phyloP scores from a whole-genome alignment of 2,888 invertebrate species.

The Oscheius myriophilus region DNA sequence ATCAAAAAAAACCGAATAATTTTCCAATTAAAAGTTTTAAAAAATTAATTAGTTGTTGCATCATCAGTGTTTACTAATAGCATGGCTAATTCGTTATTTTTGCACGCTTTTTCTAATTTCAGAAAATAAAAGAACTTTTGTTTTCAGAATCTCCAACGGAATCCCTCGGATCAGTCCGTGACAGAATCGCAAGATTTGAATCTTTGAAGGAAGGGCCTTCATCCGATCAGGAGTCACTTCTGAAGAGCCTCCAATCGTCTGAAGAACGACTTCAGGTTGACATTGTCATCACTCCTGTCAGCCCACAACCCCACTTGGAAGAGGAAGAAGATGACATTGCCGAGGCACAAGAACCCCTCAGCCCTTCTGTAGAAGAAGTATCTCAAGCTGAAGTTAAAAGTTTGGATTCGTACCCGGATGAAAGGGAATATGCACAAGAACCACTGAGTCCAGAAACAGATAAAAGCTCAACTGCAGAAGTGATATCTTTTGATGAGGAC shows the following conservation, averaged over 20 bases:
- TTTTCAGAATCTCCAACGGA: slow-evolving; percentile 53
- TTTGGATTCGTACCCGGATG: slow-evolving; percentile 19
- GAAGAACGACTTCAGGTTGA: slow-evolving; percentile 29
- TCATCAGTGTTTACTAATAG: background rate
- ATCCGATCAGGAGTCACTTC: slow-evolving; percentile 4
- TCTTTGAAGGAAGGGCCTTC: slow-evolving; percentile 34
- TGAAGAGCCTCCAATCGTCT: slow-evolving; percentile 2
- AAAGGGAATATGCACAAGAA: slow-evolving; percentile 10
- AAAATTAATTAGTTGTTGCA: too few species aligned
- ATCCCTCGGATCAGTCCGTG: slow-evolving; percentile 51
- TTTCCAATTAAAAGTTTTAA: too few species aligned
- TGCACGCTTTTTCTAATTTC: background rate
- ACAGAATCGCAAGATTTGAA: slow-evolving; percentile 57
- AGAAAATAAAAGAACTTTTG: slow-evolving; percentile 1
- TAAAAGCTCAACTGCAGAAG: slow-evolving; percentile 4
- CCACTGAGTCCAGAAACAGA: slow-evolving; percentile 14
- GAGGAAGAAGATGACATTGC: slow-evolving; percentile 39
- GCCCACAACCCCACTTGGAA: slow-evolving; percentile 37
- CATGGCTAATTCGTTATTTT: background rate
- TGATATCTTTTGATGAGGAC: background rate
- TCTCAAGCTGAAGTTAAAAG: slow-evolving; percentile 44
- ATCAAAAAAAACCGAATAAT: too few species aligned
- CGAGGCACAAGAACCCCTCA: slow-evolving; percentile 42
- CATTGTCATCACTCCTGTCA: slow-evolving; percentile 46
- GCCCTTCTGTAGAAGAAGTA: slow-evolving; percentile 41